Evolutionary conservation across 2,797 vertebrate genomes (phyloP), one percentile per base, ranked within the genome.

Genomic region (Nyctibius grandis): DNA sequence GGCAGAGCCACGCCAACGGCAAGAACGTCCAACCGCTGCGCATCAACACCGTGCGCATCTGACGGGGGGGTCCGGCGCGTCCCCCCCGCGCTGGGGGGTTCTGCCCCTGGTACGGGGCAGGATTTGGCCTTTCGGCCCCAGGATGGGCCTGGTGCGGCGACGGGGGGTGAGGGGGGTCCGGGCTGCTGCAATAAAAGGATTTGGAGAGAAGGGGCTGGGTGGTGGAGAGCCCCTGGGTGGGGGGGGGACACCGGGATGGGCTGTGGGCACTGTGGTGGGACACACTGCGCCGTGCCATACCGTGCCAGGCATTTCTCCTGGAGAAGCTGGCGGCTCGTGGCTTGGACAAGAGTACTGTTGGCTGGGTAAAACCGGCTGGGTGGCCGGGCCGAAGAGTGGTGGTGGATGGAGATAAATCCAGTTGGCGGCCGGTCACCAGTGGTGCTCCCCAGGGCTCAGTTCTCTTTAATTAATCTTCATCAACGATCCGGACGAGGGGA

Each of bases 1-100:
- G 99, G 20, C 99, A 99, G 98, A 99, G 99, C 94, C 99, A 99
- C 3, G 99, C 99, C 92, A 99, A 99, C 0, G 99, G 99, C 85
- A 99, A 99, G 97, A 99, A 99, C 2, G 99, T 99, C 85, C 99
- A 99, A 93, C 99, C 99, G 0, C 97, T 99, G 89, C 98, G 99
- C 26, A 99, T 99, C 98, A 99, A 99, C 98, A 99, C 99, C 0
- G 98, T 99, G 22, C 99, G 99, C 42, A 99, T 99, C 96, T 99
- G 97, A 93, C 0, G 0, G 73, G 68, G 59, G 8, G 1, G 22
- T 15, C 22, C 15, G 34, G 34, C 36, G 16, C 8, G 9, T 15
- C 12, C 40, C 9, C 31, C 18, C 4, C 7, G 45, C 45, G 18
- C 19, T 19, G 45, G 45, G 45, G 19, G 47, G 11, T 16, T 42